Conservation (phyloP, 2,797 vertebrate species). For the Coracias cyanogaster region DNA sequence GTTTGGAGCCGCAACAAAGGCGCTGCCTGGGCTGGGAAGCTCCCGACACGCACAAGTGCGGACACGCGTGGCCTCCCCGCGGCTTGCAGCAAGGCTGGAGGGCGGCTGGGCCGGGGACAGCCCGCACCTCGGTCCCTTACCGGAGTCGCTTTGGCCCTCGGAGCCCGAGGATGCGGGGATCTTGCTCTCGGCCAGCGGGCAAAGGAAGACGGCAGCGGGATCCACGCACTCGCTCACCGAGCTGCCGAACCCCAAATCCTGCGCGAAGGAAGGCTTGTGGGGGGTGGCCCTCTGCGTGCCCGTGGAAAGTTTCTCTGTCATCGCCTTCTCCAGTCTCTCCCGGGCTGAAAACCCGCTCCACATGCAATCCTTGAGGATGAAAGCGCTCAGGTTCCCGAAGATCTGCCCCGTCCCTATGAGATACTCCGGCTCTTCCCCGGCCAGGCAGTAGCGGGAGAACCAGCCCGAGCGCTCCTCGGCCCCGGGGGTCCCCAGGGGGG, state of each 20-base stretch:
- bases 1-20: constrained; percentile 18
- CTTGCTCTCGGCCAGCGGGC: constrained; percentile 84
- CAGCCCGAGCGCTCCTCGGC: constrained; percentile 85
- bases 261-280: constrained; percentile 32
- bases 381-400: constrained; percentile 89
- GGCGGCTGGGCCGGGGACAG: neutral
- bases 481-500: constrained; percentile 83
- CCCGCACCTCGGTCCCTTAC: constrained; percentile 81
- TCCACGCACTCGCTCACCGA: constrained; percentile 85
- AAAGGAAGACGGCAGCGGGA: constrained; percentile 89
- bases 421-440: constrained; percentile 85
- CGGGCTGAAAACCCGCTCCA: constrained; percentile 95
- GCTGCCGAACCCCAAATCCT: constrained; percentile 62
- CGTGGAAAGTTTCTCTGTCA: constrained; percentile 82
- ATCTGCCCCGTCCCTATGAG: constrained; percentile 83
- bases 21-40: neutral
- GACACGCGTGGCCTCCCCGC: neutral
- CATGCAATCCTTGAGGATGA: constrained; percentile 97
- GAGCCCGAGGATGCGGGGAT: constrained; percentile 91
- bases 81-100: neutral
- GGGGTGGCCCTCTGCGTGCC: constrained; percentile 57
- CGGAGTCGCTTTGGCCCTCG: constrained; percentile 94
- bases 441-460: constrained; percentile 81
- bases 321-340: constrained; percentile 91
- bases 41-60: neutral